Evolutionary conservation across 2,888 invertebrate genomes (phyloP).

Genomic region (Sipha maydis): DNA sequence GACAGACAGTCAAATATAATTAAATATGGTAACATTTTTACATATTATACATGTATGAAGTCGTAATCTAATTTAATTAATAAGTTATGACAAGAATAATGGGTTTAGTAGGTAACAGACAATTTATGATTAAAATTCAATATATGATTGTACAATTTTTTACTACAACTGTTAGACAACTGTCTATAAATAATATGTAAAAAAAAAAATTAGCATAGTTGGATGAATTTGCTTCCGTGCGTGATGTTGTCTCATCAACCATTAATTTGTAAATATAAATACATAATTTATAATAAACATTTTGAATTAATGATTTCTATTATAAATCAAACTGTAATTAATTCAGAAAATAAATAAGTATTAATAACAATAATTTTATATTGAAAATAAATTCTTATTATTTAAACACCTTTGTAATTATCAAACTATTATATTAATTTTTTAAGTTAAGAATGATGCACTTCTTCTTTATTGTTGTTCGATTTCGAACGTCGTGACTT

Average conservation of each 20-base stretch:
- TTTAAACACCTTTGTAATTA: too few relatives aligned
- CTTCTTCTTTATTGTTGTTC: too few relatives aligned
- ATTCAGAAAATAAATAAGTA: slow-evolving; percentile 33
- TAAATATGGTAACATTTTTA: too few relatives aligned
- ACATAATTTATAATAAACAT: background rate
- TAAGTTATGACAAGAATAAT: background rate
- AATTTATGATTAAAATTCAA: background rate
- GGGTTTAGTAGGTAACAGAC: background rate
- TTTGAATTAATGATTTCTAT: background rate
- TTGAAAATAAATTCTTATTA: too few relatives aligned
- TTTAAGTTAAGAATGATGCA: too few relatives aligned
- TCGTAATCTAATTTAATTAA: background rate
- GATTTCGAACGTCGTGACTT: too few relatives aligned
- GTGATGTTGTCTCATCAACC: slow-evolving; percentile 34
- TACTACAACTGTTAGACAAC: background rate
- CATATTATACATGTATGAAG: background rate
- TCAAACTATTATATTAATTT: too few relatives aligned
- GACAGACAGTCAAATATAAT: too few relatives aligned
- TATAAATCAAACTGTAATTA: slow-evolving; percentile 43
- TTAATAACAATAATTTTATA: too few relatives aligned
- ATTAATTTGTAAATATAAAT: background rate
- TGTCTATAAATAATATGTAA: slow-evolving; percentile 33
- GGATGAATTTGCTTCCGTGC: slow-evolving; percentile 37
- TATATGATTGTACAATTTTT: slow-evolving; percentile 5
- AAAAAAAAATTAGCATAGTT: slow-evolving; percentile 8